These are phyloP conservation scores for Polia nebulosa DNA, from an alignment of 2,888 invertebrate species.

Conservation along the genomic window DNA sequence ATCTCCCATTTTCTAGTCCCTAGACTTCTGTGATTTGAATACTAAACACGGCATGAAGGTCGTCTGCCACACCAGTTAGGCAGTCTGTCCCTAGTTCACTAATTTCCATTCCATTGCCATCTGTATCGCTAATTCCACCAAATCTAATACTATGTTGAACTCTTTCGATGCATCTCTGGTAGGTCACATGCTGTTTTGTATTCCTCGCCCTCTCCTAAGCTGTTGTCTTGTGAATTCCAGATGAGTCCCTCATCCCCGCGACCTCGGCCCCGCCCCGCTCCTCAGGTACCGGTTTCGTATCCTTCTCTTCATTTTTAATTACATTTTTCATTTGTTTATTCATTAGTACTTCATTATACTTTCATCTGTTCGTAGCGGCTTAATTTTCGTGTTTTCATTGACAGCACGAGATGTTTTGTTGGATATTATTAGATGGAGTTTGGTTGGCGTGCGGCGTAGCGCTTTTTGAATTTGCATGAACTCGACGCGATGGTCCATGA, in stretches of 20 bases:
- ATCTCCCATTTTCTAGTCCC: conserved; percentile 57
- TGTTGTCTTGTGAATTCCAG: conserved; percentile 90
- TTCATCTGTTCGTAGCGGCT: conserved; percentile 62
- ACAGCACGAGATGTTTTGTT: conserved; percentile 58
- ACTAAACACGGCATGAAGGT: conserved; percentile 60
- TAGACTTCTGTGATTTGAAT: conserved; percentile 64
- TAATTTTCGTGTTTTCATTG: conserved; percentile 59
- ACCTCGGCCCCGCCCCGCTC: conserved; percentile 90
- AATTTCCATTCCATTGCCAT: conserved; percentile 52
- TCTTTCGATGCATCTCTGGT: conserved; percentile 62
- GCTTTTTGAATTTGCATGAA: conserved; percentile 66
- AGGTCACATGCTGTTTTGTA: conserved; percentile 71
- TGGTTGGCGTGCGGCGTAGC: conserved; percentile 38
- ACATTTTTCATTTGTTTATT: conserved; percentile 68
- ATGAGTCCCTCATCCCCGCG: conserved; percentile 90
- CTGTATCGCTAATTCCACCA: conserved; percentile 57
- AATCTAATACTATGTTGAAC: conserved; percentile 63
- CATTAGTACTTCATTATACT: conserved; percentile 66
- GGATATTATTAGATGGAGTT: conserved; percentile 59
- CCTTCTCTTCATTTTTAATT: conserved; percentile 75
- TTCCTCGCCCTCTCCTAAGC: conserved; percentile 85
- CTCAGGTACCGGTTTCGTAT: conserved; percentile 87
- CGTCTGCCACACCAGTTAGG: conserved; percentile 48
- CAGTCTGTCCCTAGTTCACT: conserved; percentile 45
- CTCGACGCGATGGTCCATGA: conserved; percentile 26